These are phyloP conservation scores for Sinocyclocheilus maitianheensis DNA, from an alignment of 2,113 vertebrate species.

Conservation along the genomic window DNA sequence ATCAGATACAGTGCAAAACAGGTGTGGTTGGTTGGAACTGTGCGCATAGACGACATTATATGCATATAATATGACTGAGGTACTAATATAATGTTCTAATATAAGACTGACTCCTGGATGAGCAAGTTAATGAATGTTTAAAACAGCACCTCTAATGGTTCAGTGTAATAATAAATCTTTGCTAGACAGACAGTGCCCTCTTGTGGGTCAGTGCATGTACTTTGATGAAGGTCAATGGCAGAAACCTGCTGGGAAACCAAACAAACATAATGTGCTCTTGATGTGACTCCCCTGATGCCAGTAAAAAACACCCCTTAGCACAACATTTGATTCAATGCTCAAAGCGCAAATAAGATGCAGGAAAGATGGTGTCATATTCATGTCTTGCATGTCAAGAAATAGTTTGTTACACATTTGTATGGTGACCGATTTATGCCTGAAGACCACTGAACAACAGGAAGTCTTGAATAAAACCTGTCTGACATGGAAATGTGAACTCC, in stretches of 20 bases:
- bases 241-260: constrained; percentile 1
- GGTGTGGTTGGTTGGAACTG: too few species aligned
- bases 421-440: too few species aligned
- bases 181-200: constrained; percentile 37
- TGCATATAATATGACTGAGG: too few species aligned
- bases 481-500: not conserved
- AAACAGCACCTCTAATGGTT: constrained; percentile 46
- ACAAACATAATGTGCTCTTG: not conserved
- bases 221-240: constrained; percentile 12
- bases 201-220: constrained; percentile 26
- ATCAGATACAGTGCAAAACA: too few species aligned
- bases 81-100: too few species aligned
- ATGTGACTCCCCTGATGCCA: not conserved
- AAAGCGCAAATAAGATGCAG: not conserved
- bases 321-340: not conserved
- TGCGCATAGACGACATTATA: too few species aligned
- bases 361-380: too few species aligned
- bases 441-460: not conserved
- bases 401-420: too few species aligned
- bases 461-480: not conserved
- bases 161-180: not conserved
- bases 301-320: constrained; percentile 10
- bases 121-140: not conserved
- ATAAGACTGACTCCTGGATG: not conserved
- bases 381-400: too few species aligned